These are phyloP conservation scores for Caerostris darwini DNA, from an alignment of 1,140 invertebrate species.

Conservation along the genomic window DNA sequence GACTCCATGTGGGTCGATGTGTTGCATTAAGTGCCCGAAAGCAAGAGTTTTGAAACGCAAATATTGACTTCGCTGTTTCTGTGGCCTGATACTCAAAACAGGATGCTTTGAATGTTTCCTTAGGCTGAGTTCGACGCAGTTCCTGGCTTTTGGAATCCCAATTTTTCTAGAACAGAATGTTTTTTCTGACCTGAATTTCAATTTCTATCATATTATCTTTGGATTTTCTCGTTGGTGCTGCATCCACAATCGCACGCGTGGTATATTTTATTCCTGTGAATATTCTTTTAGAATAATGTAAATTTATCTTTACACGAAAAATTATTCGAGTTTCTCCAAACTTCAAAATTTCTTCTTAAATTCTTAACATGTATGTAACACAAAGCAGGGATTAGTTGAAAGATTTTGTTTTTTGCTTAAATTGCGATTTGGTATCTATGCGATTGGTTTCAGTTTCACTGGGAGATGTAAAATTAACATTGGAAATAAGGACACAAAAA, in stretches of 20 bases:
- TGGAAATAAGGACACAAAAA: too few species aligned
- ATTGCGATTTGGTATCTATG: too few species aligned
- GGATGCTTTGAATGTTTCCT: conserved; percentile 2
- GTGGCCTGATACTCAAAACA: neutral
- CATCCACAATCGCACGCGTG: neutral
- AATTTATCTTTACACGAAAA: neutral
- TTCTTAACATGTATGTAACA: too few species aligned
- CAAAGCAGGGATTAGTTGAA: too few species aligned
- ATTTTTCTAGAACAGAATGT: neutral
- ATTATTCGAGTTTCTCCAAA: too few species aligned
- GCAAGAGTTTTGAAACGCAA: neutral
- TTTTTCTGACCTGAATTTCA: neutral
- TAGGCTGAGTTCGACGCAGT: neutral
- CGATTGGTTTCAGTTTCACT: too few species aligned
- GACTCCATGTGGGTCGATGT: neutral
- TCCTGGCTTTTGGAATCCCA: neutral
- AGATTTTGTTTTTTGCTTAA: too few species aligned
- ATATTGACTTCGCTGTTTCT: conserved; percentile 11
- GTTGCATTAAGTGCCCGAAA: neutral
- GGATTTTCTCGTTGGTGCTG: neutral
- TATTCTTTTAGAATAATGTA: neutral
- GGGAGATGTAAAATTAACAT: too few species aligned
- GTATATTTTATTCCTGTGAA: neutral
- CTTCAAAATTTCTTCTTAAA: too few species aligned
- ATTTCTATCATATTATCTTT: conserved; percentile 7